phyloP scores from a whole-genome alignment of 2,888 invertebrate genomes.

The Acanthosepion pharaonis region DNA sequence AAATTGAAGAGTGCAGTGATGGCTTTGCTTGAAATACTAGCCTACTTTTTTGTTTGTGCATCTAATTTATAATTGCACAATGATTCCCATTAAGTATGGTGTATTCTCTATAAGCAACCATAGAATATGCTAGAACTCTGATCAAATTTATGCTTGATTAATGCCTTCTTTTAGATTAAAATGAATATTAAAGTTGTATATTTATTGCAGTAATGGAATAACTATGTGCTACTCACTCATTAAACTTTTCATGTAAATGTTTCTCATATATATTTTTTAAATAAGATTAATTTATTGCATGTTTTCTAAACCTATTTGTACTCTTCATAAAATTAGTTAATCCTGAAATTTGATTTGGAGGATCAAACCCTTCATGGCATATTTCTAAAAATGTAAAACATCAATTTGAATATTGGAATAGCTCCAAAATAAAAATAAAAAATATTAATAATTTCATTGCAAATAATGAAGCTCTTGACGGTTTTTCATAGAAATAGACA shows the following conservation, averaged over 20 bases:
- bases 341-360: neutral
- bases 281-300: neutral
- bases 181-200: neutral
- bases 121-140: neutral
- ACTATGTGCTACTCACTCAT: neutral
- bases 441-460: neutral
- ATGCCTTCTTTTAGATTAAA: neutral
- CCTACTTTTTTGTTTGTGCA: neutral
- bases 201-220: neutral
- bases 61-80: neutral
- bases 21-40: neutral
- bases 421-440: neutral
- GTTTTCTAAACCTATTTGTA: neutral
- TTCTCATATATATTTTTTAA: neutral
- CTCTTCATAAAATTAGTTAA: neutral
- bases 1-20: neutral
- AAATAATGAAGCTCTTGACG: too few relatives aligned
- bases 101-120: slow-evolving; percentile 4
- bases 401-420: neutral
- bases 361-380: neutral
- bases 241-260: neutral
- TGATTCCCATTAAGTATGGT: neutral
- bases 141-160: neutral
- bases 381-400: neutral
- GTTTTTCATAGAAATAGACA: neutral